Conservation (phyloP, 2,888 invertebrate species). For the Latrodectus elegans region DNA sequence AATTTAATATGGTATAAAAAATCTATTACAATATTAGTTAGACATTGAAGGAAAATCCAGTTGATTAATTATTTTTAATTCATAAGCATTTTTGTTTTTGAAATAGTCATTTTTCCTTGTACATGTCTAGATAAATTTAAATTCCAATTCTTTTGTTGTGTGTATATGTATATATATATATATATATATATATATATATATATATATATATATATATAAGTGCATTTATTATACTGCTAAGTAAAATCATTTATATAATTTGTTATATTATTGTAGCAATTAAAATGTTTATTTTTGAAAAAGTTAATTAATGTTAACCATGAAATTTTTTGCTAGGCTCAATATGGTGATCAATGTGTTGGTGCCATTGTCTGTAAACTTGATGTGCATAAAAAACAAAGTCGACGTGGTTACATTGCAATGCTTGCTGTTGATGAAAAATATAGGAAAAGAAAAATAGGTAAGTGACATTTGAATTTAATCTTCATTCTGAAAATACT, state of each 20-base stretch:
- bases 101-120: background rate
- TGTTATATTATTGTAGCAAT: background rate
- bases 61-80: no score
- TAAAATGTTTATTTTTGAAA: background rate
- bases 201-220: no score
- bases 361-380: constrained; percentile 99
- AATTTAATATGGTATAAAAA: no score
- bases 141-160: background rate
- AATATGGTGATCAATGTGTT: constrained; percentile 89
- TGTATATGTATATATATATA: no score
- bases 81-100: background rate
- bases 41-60: no score
- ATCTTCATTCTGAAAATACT: background rate
- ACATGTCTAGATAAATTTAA: background rate
- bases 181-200: no score
- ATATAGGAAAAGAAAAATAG: constrained; percentile 94
- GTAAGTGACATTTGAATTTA: constrained; percentile 75
- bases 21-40: no score
- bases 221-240: background rate
- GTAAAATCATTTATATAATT: no score
- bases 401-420: constrained; percentile 97
- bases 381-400: constrained; percentile 79
- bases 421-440: constrained; percentile 99
- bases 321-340: constrained; percentile 80
- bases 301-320: background rate